Conservation (phyloP, 2,797 vertebrate genomes). For the Sebastes elongatus region DNA sequence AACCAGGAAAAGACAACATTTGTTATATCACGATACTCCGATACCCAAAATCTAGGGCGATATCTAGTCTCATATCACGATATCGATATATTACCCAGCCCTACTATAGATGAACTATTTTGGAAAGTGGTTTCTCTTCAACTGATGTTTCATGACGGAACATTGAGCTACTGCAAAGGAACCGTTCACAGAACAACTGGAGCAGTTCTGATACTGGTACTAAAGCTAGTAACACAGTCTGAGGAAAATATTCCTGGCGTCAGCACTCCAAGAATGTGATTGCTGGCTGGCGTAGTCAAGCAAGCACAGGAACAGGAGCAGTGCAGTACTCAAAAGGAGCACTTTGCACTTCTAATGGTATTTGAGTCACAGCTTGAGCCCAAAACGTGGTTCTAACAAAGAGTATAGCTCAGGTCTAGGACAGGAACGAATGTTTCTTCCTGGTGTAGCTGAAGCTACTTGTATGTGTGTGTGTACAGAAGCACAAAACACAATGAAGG, state of each 20-base stretch:
- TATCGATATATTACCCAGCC: too few relatives aligned
- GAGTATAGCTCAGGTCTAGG: slow-evolving; percentile 65
- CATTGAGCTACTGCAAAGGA: not conserved
- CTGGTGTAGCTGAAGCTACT: slow-evolving; percentile 12
- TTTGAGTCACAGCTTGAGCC: slow-evolving; percentile 70
- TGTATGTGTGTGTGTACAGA: not conserved
- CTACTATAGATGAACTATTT: not conserved
- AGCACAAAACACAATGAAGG: not conserved
- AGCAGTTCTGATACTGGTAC: slow-evolving; percentile 27
- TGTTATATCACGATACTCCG: too few relatives aligned
- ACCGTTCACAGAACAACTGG: slow-evolving; percentile 8
- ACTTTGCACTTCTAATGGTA: slow-evolving; percentile 69
- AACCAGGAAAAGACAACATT: too few relatives aligned
- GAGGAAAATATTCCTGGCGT: slow-evolving; percentile 66
- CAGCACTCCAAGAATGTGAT: slow-evolving; percentile 66
- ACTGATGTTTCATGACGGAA: slow-evolving; percentile 3
- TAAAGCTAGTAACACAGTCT: slow-evolving; percentile 31
- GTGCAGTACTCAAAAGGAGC: slow-evolving; percentile 65
- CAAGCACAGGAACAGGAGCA: slow-evolving; percentile 37
- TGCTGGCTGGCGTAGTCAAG: slow-evolving; percentile 34
- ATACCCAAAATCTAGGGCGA: too few relatives aligned
- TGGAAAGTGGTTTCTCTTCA: not conserved
- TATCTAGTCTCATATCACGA: too few relatives aligned
- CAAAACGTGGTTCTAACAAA: slow-evolving; percentile 56
- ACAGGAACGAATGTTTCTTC: slow-evolving; percentile 62